A percentile compares a stretch with the other conserved stretches of the same genome.
Evolutionary conservation across 2,797 vertebrate genomes (phyloP).

Genomic region (Protonibea diacanthus): DNA sequence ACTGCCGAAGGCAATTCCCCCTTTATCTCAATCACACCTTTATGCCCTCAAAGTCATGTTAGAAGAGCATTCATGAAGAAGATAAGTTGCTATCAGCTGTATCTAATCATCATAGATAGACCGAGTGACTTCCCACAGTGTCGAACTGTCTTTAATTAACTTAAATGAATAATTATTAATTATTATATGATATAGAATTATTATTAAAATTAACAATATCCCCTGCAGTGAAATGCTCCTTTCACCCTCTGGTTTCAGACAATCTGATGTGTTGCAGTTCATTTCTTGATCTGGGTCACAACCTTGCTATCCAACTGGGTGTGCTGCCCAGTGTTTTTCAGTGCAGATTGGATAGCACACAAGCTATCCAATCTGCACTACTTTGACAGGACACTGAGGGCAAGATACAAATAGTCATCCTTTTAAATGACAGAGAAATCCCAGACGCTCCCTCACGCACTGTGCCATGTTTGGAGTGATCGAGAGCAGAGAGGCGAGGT

Average conservation of each 20-base stretch:
- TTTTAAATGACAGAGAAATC: not conserved
- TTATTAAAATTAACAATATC: not conserved
- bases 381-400: constrained; percentile 13
- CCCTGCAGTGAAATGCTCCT: not conserved
- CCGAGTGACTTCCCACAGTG: constrained; percentile 18
- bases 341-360: not conserved
- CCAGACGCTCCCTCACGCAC: constrained; percentile 10
- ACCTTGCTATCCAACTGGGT: not conserved
- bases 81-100: constrained; percentile 3
- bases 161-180: constrained; percentile 8
- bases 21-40: constrained; percentile 21
- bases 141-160: constrained; percentile 16
- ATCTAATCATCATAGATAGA: constrained; percentile 29
- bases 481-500: not conserved
- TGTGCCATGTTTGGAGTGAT: constrained; percentile 14
- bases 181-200: no score
- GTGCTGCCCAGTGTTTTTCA: not conserved
- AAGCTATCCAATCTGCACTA: constrained; percentile 7
- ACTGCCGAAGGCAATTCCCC: not conserved
- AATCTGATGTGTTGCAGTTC: not conserved
- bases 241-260: not conserved
- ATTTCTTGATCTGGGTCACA: not conserved
- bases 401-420: constrained; percentile 44
- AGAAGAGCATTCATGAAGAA: not conserved
- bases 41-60: not conserved